Percentiles rank a stretch among this genome's conserved stretches.
Conservation (phyloP, 1,140 invertebrate species). For the Monochamus saltuarius region DNA sequence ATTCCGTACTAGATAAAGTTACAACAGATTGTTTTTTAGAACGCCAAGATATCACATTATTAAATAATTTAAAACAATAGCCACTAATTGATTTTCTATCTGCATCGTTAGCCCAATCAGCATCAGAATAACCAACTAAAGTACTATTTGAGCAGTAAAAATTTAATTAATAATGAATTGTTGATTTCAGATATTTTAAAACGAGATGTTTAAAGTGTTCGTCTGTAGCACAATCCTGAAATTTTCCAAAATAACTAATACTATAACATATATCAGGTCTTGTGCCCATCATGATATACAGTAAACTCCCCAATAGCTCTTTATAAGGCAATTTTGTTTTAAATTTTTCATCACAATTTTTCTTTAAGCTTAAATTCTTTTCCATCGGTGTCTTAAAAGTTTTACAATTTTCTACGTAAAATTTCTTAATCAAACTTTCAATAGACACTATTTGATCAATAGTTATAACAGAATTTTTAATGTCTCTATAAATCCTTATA, state of each 20-base stretch:
- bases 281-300: conserved; percentile 13
- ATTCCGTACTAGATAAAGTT: conserved; percentile 45
- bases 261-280: conserved; percentile 10
- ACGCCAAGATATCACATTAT: conserved; percentile 35
- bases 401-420: conserved; percentile 22
- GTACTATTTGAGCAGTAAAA: conserved; percentile 19
- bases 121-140: conserved; percentile 45
- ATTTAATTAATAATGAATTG: conserved; percentile 24
- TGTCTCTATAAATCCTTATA: conserved; percentile 5
- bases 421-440: conserved; percentile 1
- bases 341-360: conserved; percentile 50
- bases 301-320: background rate
- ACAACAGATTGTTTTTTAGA: conserved; percentile 41
- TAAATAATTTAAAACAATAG: conserved; percentile 35
- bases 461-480: conserved; percentile 25
- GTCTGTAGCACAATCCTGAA: conserved; percentile 6
- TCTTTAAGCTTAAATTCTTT: conserved; percentile 23
- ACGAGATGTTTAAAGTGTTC: conserved; percentile 8
- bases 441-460: conserved; percentile 24
- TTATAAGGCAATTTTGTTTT: conserved; percentile 35
- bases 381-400: conserved; percentile 17
- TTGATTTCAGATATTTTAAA: conserved; percentile 30
- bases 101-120: conserved; percentile 46
- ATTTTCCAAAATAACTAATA: conserved; percentile 6
- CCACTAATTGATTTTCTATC: conserved; percentile 38